A percentile compares a stretch with the other conserved stretches of the same genome.
These are phyloP conservation scores for Gryllus longicercus DNA, from an alignment of 2,888 invertebrate species.

Conservation along the genomic window DNA sequence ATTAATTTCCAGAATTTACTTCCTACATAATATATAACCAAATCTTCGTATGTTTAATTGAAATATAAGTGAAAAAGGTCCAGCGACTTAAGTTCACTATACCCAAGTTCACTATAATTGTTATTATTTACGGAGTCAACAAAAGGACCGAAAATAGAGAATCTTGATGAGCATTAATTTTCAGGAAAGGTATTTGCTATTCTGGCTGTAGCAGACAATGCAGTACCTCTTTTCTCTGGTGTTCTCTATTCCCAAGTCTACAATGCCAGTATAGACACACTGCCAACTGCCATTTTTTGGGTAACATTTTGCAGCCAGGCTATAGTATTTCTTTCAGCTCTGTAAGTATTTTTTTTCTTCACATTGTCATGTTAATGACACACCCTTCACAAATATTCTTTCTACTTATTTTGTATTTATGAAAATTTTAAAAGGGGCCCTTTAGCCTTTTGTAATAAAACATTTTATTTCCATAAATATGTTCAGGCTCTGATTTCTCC, in stretches of 20 bases:
- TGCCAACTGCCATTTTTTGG: slow-evolving; percentile 64
- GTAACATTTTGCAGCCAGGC: slow-evolving; percentile 69
- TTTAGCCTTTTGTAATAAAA: too few species aligned
- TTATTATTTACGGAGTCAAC: not conserved
- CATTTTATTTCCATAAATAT: too few species aligned
- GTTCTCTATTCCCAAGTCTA: slow-evolving; percentile 70
- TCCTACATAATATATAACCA: too few species aligned
- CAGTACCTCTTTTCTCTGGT: slow-evolving; percentile 71
- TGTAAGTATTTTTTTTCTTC: slow-evolving; percentile 56
- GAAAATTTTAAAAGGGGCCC: too few species aligned
- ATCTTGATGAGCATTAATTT: slow-evolving; percentile 38
- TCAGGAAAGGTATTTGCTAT: slow-evolving; percentile 72
- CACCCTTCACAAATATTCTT: too few species aligned
- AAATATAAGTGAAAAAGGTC: too few species aligned
- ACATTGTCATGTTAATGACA: not conserved
- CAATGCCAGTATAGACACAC: slow-evolving; percentile 59
- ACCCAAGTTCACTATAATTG: not conserved
- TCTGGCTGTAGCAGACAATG: slow-evolving; percentile 75
- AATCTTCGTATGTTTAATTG: too few species aligned
- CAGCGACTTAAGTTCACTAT: too few species aligned
- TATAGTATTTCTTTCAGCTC: slow-evolving; percentile 59
- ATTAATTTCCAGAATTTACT: too few species aligned
- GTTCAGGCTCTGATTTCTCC: too few species aligned
- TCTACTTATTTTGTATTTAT: too few species aligned
- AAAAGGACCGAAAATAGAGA: not conserved